Conservation (phyloP, 2,797 vertebrate genomes). For the Centroberyx gerrardi region DNA sequence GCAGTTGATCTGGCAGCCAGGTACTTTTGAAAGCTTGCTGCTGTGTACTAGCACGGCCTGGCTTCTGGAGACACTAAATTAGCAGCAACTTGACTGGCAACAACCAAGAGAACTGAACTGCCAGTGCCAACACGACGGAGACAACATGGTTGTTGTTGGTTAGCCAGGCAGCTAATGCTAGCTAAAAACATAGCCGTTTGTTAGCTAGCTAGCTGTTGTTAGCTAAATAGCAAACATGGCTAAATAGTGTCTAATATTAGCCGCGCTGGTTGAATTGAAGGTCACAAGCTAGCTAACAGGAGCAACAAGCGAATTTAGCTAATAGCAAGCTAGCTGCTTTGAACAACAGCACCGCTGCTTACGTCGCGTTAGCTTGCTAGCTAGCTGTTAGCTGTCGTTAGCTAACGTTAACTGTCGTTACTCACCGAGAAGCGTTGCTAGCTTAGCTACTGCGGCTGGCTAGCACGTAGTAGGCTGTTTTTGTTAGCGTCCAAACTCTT, state of each 20-base stretch:
- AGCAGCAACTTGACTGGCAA: slow-evolving; percentile 60
- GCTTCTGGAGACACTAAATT: slow-evolving; percentile 35
- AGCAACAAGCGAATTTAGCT: slow-evolving; percentile 46
- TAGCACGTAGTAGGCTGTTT: slow-evolving; percentile 8
- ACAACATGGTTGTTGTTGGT: slow-evolving; percentile 64
- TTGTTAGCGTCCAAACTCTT: slow-evolving; percentile 24
- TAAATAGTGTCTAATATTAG: slow-evolving; percentile 53
- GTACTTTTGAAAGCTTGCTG: slow-evolving; percentile 12
- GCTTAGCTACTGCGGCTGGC: slow-evolving; percentile 34
- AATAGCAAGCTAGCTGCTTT: slow-evolving; percentile 66
- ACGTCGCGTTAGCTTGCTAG: slow-evolving; percentile 70
- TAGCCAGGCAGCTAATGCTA: slow-evolving; percentile 48
- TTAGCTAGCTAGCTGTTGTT: slow-evolving; percentile 44
- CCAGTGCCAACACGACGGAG: slow-evolving; percentile 73
- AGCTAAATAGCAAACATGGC: slow-evolving; percentile 25
- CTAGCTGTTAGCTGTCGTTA: slow-evolving; percentile 61
- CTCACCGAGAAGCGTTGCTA: slow-evolving; percentile 63
- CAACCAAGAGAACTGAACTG: not conserved
- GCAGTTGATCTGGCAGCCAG: not conserved
- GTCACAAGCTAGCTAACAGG: slow-evolving; percentile 71
- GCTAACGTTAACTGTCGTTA: slow-evolving; percentile 41
- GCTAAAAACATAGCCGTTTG: slow-evolving; percentile 48
- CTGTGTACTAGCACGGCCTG: slow-evolving; percentile 57
- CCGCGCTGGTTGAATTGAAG: slow-evolving; percentile 66
- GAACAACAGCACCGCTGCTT: slow-evolving; percentile 78